These are phyloP conservation scores for Slavum lentiscoides DNA, from an alignment of 2,888 invertebrate genomes.

Conservation along the genomic window DNA sequence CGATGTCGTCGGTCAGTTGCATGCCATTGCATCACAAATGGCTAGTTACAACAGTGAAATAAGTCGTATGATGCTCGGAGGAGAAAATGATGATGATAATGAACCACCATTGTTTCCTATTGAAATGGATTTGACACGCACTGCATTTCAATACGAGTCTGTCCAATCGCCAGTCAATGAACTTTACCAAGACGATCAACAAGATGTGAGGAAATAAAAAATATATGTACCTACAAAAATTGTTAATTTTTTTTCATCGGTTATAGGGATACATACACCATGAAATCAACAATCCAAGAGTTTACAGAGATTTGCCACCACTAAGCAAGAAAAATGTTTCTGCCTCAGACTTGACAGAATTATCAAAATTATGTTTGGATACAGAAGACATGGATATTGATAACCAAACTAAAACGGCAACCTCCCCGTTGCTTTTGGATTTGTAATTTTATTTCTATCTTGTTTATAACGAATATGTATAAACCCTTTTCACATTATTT, in stretches of 20 bases:
- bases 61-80: slow-evolving; percentile 74
- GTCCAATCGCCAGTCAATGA: slow-evolving; percentile 24
- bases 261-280: slow-evolving; percentile 1
- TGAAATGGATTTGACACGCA: slow-evolving; percentile 90
- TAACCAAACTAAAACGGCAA: slow-evolving; percentile 14
- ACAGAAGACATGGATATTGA: slow-evolving; percentile 14
- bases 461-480: background rate
- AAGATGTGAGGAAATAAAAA: slow-evolving; percentile 21
- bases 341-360: slow-evolving; percentile 15
- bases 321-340: slow-evolving; percentile 2
- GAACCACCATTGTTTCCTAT: slow-evolving; percentile 77
- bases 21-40: slow-evolving; percentile 70
- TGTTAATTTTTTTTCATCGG: background rate
- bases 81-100: slow-evolving; percentile 59
- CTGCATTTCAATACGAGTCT: slow-evolving; percentile 84
- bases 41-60: slow-evolving; percentile 77
- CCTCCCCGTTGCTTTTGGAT: slow-evolving; percentile 29
- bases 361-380: slow-evolving; percentile 32
- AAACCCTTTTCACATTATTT: background rate
- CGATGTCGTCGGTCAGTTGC: slow-evolving; percentile 56
- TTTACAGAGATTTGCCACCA: slow-evolving; percentile 35
- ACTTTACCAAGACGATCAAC: slow-evolving; percentile 19
- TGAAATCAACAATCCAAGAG: slow-evolving; percentile 32
- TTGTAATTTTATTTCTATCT: background rate
- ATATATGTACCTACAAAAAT: background rate